These are phyloP conservation scores for Meteorus colon DNA, from an alignment of 2,888 invertebrate species.

Conservation along the genomic window DNA sequence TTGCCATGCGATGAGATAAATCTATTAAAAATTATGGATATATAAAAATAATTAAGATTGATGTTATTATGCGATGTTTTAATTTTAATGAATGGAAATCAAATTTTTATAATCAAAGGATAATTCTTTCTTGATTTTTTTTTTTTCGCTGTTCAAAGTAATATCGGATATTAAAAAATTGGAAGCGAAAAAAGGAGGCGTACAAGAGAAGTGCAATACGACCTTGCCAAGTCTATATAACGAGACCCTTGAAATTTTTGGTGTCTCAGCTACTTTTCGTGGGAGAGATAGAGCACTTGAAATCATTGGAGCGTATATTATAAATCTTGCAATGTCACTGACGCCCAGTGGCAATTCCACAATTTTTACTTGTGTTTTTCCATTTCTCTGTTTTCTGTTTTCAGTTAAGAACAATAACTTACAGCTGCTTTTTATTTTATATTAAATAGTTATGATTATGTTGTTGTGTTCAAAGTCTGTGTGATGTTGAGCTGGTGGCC, in stretches of 20 bases:
- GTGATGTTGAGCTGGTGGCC: no score
- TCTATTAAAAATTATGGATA: not conserved
- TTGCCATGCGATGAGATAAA: not conserved
- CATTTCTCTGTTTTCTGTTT: not conserved
- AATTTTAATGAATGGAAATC: not conserved
- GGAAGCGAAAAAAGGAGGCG: not conserved
- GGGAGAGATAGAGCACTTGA: constrained; percentile 30
- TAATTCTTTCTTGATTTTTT: not conserved
- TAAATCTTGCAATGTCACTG: constrained; percentile 12
- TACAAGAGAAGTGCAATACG: constrained; percentile 8
- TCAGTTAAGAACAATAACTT: not conserved
- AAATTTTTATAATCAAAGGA: not conserved
- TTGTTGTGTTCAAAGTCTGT: no score
- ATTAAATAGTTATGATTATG: not conserved
- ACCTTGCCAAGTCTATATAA: constrained; percentile 11
- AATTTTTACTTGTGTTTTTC: constrained; percentile 14
- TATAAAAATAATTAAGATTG: not conserved
- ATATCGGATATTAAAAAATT: not conserved
- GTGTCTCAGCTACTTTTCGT: constrained; percentile 20
- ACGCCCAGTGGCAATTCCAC: constrained; percentile 3
- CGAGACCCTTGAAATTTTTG: constrained; percentile 22
- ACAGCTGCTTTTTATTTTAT: not conserved
- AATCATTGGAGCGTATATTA: constrained; percentile 23
- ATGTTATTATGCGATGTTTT: not conserved
- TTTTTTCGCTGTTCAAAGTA: not conserved